Percentiles rank a stretch among this genome's conserved stretches.
Conservation (phyloP, 2,888 invertebrate genomes). For the Cephus nigrinus region DNA sequence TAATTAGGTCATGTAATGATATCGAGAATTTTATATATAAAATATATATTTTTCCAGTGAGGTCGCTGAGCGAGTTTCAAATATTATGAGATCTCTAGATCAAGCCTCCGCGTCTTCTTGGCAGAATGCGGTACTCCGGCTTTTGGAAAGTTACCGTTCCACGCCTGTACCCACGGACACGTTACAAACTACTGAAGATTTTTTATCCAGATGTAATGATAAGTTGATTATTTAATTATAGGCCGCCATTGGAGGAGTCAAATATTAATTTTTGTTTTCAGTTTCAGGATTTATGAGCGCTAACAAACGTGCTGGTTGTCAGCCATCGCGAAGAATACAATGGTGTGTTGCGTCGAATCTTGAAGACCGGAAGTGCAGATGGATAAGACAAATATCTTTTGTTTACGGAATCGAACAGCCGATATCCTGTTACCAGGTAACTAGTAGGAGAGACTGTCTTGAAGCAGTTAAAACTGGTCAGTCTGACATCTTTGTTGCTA, state of each 20-base stretch:
- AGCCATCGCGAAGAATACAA: constrained; percentile 52
- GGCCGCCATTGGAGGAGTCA: background rate
- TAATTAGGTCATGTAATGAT: background rate
- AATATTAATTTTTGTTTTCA: constrained; percentile 20
- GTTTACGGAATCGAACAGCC: constrained; percentile 83
- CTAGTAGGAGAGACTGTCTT: constrained; percentile 75
- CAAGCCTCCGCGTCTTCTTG: constrained; percentile 59
- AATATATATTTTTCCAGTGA: constrained; percentile 53
- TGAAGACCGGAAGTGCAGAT: constrained; percentile 82
- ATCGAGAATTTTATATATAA: constrained; percentile 6
- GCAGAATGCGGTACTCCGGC: constrained; percentile 72
- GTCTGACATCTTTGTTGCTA: constrained; percentile 79
- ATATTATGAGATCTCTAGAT: constrained; percentile 66
- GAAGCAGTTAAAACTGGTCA: constrained; percentile 72
- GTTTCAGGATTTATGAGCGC: constrained; percentile 61
- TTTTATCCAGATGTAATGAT: constrained; percentile 69
- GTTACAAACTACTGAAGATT: constrained; percentile 74
- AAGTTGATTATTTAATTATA: background rate
- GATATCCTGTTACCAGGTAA: constrained; percentile 78
- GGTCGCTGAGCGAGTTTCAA: constrained; percentile 67
- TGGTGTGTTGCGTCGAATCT: constrained; percentile 77
- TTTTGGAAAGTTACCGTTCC: constrained; percentile 73
- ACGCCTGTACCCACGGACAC: constrained; percentile 63
- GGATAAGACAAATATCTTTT: constrained; percentile 79
- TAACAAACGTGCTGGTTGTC: constrained; percentile 53